Evolutionary conservation across 2,888 invertebrate species (phyloP).

Genomic region (Platycheirus rosarum): DNA sequence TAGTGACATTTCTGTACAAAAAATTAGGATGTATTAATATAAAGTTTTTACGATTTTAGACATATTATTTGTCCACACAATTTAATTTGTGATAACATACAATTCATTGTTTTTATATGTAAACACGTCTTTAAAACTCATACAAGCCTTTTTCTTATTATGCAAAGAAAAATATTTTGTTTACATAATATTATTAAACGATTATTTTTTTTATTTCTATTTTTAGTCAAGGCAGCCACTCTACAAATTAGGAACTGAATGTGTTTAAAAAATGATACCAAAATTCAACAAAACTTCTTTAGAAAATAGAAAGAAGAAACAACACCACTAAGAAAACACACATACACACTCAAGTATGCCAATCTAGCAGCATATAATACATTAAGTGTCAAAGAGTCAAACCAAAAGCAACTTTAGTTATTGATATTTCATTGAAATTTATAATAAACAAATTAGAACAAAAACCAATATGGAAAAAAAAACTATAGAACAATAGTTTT

Average conservation of each 20-base stretch:
- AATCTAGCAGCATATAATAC: neutral
- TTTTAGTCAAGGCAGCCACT: conserved; percentile 92
- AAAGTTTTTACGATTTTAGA: too few species aligned
- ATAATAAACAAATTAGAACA: conserved; percentile 7
- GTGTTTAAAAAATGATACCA: conserved; percentile 84
- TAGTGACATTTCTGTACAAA: too few species aligned
- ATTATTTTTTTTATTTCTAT: conserved; percentile 79
- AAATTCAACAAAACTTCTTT: conserved; percentile 28
- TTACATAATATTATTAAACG: neutral
- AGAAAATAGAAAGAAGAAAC: neutral
- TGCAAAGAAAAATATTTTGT: too few species aligned
- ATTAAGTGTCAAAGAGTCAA: conserved; percentile 5
- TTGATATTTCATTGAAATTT: conserved; percentile 11
- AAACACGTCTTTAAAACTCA: too few species aligned
- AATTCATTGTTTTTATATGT: too few species aligned
- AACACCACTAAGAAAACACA: conserved; percentile 19
- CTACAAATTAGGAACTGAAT: conserved; percentile 90
- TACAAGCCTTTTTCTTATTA: too few species aligned
- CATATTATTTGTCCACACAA: too few species aligned
- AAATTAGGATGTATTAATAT: too few species aligned
- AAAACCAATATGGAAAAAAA: conserved; percentile 1
- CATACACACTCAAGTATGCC: neutral
- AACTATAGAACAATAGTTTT: neutral
- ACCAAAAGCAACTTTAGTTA: conserved; percentile 6
- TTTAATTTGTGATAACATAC: too few species aligned